A percentile compares a stretch with the other conserved stretches of the same genome.
These are phyloP conservation scores for Azorinus chamasolen DNA, from an alignment of 2,888 invertebrate genomes.

Conservation along the genomic window DNA sequence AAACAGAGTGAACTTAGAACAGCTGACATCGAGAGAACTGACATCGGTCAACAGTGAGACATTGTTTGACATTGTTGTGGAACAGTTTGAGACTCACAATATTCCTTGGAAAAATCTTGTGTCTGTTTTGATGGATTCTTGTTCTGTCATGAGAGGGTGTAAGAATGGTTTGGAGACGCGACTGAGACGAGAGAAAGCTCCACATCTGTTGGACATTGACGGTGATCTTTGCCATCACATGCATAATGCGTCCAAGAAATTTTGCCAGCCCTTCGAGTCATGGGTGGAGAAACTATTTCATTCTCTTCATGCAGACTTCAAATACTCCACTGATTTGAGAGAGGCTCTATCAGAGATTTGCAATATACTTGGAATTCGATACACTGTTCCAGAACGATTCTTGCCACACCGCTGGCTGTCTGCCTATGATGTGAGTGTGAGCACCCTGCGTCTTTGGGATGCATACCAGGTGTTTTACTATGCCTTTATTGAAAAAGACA, in stretches of 20 bases:
- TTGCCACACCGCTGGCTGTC: conserved; percentile 57
- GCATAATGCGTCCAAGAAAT: conserved; percentile 67
- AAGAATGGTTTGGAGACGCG: conserved; percentile 65
- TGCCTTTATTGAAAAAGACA: conserved; percentile 8
- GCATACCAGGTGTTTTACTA: conserved; percentile 33
- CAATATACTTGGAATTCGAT: conserved; percentile 37
- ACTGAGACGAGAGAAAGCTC: conserved; percentile 53
- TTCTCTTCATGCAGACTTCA: conserved; percentile 59
- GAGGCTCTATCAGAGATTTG: conserved; percentile 48
- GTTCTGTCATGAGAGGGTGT: conserved; percentile 64
- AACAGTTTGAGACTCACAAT: conserved; percentile 40
- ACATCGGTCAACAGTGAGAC: conserved; percentile 37
- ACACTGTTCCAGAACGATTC: conserved; percentile 52
- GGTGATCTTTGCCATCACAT: conserved; percentile 72
- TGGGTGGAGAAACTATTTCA: conserved; percentile 48
- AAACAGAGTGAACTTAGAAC: conserved; percentile 51
- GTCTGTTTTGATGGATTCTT: conserved; percentile 68
- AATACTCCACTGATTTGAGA: conserved; percentile 56
- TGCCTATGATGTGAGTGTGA: conserved; percentile 39
- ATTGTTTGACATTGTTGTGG: conserved; percentile 34
- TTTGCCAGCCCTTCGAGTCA: conserved; percentile 62
- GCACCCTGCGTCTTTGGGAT: conserved; percentile 26
- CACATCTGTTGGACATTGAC: conserved; percentile 71
- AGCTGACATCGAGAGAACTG: conserved; percentile 48
- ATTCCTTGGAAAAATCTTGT: conserved; percentile 67